phyloP scores from a whole-genome alignment of 2,888 invertebrate genomes.

The Lithophane socia region DNA sequence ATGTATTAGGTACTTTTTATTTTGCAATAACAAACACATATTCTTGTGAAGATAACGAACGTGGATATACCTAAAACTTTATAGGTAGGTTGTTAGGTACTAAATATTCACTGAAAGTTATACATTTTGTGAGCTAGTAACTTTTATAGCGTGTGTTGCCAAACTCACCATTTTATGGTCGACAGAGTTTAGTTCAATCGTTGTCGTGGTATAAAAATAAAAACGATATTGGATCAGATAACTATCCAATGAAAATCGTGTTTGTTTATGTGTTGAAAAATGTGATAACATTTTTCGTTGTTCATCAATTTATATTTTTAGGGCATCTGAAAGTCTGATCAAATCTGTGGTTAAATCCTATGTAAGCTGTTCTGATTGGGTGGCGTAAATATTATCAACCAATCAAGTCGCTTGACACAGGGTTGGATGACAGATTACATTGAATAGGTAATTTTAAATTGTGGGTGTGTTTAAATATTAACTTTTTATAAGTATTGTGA shows the following conservation, averaged over 20 bases:
- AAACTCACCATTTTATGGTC: constrained; percentile 18
- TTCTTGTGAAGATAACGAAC: constrained; percentile 12
- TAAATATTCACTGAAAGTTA: constrained; percentile 22
- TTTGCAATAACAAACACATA: constrained; percentile 1
- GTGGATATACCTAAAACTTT: constrained; percentile 13
- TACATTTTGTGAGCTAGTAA: constrained; percentile 37
- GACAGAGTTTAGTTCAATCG: constrained; percentile 14
- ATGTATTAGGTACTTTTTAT: not conserved
- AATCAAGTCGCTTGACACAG: constrained; percentile 3
- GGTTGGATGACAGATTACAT: not conserved
- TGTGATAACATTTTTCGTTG: not conserved
- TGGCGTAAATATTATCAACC: constrained; percentile 16
- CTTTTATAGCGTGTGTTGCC: constrained; percentile 29
- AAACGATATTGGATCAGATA: constrained; percentile 14
- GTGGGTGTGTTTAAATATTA: constrained; percentile 15
- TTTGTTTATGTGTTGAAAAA: constrained; percentile 7
- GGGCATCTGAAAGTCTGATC: not conserved
- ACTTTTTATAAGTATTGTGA: constrained; percentile 58
- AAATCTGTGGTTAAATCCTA: constrained; percentile 12
- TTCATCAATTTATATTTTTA: constrained; percentile 12
- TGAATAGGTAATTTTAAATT: no score
- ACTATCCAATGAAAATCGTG: constrained; percentile 18
- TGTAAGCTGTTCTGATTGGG: constrained; percentile 23
- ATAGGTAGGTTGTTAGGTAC: constrained; percentile 7
- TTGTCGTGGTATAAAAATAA: constrained; percentile 14